Base-by-base conservation (phyloP, 2,888 invertebrate genomes). In the Epistrophe grossulariae region DNA sequence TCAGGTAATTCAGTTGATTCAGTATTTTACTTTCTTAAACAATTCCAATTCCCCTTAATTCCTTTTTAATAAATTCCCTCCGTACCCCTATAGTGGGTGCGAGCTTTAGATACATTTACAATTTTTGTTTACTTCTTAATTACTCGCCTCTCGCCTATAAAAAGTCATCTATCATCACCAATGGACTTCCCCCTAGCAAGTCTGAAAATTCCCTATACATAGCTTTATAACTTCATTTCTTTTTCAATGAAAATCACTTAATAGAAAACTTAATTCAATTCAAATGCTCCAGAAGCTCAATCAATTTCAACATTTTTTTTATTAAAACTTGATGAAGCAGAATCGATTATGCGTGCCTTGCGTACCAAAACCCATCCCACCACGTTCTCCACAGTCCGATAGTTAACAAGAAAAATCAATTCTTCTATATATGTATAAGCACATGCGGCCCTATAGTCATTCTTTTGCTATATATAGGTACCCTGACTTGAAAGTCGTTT, bases 251-350 rank as follows among this genome's bases (percentile, higher is more conserved):
- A 76, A 76, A 76, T 66, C 43, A 76, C 66, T 76, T 76, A 55
- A 55, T 57, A 74, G 62, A 52, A 71, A 60, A 72, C 62, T 72
- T 64, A 28, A 48, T 79, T 43, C 68, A 50, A 76, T 57, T 60
- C 35, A 43, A 70, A 68, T 45, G 72, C 79, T 55, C 28, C 52
- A 24, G 17, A 31, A 64, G 57, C 77, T 72, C 84, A 80, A 84
- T 85, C 84, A 81, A 81, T 81, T 68, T 66, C 50, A 45, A 43
- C 38, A 66, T 35, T 31, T 81, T 35, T 31, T 81, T 85, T 80
- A 85, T 81, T 81, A 77, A 77, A 85, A 85, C 68, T 85, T 81
- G 70, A 85, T 85, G 77, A 81, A 81, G 45, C 84, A 68, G 24
- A 77, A 77, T 62, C 62, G 77, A 62, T 77, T 64, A 74, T 70